Base-by-base conservation (phyloP, 1,140 invertebrate species). In the Lethrus apterus region DNA sequence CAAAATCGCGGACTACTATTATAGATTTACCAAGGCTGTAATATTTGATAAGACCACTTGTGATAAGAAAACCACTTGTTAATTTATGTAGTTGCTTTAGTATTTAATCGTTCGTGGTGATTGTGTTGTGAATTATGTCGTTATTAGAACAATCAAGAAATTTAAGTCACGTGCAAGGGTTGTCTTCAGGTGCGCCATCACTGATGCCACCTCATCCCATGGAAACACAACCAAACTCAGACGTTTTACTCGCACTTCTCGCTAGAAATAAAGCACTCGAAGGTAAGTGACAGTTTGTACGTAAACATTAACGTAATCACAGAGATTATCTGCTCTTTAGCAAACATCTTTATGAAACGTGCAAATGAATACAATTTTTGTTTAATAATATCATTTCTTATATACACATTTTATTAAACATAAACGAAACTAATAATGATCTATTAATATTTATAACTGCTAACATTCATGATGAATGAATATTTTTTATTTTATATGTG, bases 201-300 rank as follows among this genome's bases (percentile, higher is more conserved):
- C 67, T 59, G 56, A 62, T 55, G 52, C 52, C 51, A 31, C 55
- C 53, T 55, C 61, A 69, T 23, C 31, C 66, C 7, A 57, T 65
- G 19, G 70, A 74, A 50, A 68, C 64, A 14, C 65, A 73, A 46
- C 80, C 81, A 26, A 83, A 83, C 65, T 80, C 87, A n/a, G 87
- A 91, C 61, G 82, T 90, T 34, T 72, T 91, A 18, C 70, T 89
- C 2, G 86, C 87, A 1, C 73, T 91, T 15, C 73, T 91, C 29
- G 84, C 86, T 11, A 79, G 87, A 60, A 92, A 91, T 69, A 89
- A 90, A 67, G 82, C 82, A 50, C 72, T 91, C 7, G 86, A 91
- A 88, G 88, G 89, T 91, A 73, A 50, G 52, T n/a, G n/a, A n/a
- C n/a, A n/a, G n/a, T n/a, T n/a, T n/a, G n/a, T n/a, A 31, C 2